A percentile compares a stretch with the other conserved stretches of the same genome.
Evolutionary conservation across 2,888 invertebrate species (phyloP).

Genomic region (Acanthopleura granulata): DNA sequence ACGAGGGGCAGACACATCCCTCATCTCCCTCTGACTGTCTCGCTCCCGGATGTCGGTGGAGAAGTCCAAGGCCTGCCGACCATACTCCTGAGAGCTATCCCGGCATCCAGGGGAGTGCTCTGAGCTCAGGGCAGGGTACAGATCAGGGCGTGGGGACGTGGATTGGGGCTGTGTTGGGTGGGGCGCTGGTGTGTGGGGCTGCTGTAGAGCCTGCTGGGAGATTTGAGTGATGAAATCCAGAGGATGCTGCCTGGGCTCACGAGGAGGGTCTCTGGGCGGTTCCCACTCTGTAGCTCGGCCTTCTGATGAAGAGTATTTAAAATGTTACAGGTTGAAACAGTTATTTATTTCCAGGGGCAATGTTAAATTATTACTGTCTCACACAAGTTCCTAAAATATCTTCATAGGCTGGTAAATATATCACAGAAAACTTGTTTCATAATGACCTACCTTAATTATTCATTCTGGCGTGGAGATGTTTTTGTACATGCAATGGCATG

Average conservation of each 20-base stretch:
- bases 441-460: too few relatives aligned
- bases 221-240: conserved; percentile 10
- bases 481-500: too few relatives aligned
- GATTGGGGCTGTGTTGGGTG: conserved; percentile 5
- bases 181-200: conserved; percentile 32
- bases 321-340: too few relatives aligned
- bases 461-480: too few relatives aligned
- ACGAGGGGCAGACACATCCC: not conserved
- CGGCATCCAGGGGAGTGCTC: not conserved
- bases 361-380: too few relatives aligned
- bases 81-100: not conserved
- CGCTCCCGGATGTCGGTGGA: not conserved
- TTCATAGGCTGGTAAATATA: too few relatives aligned
- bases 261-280: conserved; percentile 4
- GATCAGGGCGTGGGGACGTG: conserved; percentile 25
- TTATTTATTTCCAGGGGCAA: too few relatives aligned
- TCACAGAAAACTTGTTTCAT: too few relatives aligned
- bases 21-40: conserved; percentile 14
- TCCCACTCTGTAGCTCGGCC: conserved; percentile 9
- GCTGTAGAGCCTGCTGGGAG: not conserved
- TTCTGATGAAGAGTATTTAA: not conserved
- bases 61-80: not conserved
- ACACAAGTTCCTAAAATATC: too few relatives aligned
- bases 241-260: conserved; percentile 13
- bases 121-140: conserved; percentile 14